These are phyloP conservation scores for Pyrrhia umbra DNA, from an alignment of 2,888 invertebrate genomes.

Conservation along the genomic window DNA sequence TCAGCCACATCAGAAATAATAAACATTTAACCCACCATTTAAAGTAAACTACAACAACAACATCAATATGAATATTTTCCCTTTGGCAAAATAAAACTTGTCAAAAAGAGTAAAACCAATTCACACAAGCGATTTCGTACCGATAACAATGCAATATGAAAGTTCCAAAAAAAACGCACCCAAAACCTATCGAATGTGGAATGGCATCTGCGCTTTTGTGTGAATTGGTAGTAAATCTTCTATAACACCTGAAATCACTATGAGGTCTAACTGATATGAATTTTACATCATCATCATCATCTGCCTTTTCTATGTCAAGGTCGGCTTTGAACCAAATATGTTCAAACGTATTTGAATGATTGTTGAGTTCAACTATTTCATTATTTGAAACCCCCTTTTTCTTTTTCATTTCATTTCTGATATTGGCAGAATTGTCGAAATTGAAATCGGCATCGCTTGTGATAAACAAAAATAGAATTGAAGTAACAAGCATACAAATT, in stretches of 20 bases:
- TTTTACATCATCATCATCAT: no score
- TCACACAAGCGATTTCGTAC: slow-evolving; percentile 38
- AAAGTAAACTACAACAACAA: background rate
- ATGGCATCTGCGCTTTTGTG: slow-evolving; percentile 36
- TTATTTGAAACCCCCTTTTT: no score
- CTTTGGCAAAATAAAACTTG: background rate
- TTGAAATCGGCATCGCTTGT: no score
- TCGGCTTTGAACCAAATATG: no score
- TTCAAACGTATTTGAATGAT: no score
- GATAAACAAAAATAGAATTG: no score
- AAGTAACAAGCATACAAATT: no score
- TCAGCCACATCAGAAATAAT: no score
- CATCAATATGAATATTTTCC: slow-evolving; percentile 1
- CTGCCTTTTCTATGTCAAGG: no score
- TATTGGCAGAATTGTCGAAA: no score
- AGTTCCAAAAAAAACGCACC: slow-evolving; percentile 22
- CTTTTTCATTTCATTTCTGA: no score
- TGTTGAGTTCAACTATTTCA: no score
- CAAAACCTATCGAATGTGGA: slow-evolving; percentile 24
- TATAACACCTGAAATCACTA: slow-evolving; percentile 22
- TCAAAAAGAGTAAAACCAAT: slow-evolving; percentile 9
- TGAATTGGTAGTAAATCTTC: slow-evolving; percentile 48
- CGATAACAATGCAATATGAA: slow-evolving; percentile 49
- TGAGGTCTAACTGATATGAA: slow-evolving; percentile 15
- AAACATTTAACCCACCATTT: background rate